Evolutionary conservation across 2,113 vertebrate genomes (phyloP).

Genomic region (Nansenia antarctica): DNA sequence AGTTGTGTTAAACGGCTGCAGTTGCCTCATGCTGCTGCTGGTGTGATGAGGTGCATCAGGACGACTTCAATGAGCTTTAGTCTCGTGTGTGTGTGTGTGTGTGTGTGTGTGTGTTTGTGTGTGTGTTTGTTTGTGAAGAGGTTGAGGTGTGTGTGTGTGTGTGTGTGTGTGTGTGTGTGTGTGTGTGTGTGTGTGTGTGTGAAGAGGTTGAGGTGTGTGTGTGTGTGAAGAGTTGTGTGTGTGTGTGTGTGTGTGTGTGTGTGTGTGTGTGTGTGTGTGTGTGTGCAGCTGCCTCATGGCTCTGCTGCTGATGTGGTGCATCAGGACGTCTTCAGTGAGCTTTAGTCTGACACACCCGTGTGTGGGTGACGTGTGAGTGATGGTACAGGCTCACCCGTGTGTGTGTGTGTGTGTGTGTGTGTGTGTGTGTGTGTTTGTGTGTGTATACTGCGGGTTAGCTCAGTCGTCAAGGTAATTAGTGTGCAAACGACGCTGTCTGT

Average conservation of each 20-base stretch:
- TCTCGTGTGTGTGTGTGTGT: conserved; percentile 3
- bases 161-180: neutral
- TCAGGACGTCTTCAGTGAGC: too few species aligned
- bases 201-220: neutral
- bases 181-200: conserved; percentile 3
- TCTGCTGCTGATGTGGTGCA: too few species aligned
- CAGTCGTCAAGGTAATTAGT: conserved; percentile 73
- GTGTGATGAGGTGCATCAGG: too few species aligned
- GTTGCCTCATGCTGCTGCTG: too few species aligned
- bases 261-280: neutral
- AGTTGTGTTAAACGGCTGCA: too few species aligned
- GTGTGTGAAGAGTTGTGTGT: neutral
- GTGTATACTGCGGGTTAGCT: conserved; percentile 55
- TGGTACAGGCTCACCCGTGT: too few species aligned
- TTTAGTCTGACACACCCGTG: conserved; percentile 3
- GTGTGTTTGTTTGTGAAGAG: too few species aligned
- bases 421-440: conserved; percentile 13
- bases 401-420: neutral
- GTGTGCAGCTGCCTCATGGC: too few species aligned
- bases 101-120: conserved; percentile 1
- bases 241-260: neutral
- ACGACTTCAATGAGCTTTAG: too few species aligned
- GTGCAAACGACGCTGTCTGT: conserved; percentile 70
- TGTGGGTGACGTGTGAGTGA: conserved; percentile 24
- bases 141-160: conserved; percentile 5